Evolutionary conservation across 2,113 vertebrate genomes (phyloP).

Genomic region (Proteles cristata): DNA sequence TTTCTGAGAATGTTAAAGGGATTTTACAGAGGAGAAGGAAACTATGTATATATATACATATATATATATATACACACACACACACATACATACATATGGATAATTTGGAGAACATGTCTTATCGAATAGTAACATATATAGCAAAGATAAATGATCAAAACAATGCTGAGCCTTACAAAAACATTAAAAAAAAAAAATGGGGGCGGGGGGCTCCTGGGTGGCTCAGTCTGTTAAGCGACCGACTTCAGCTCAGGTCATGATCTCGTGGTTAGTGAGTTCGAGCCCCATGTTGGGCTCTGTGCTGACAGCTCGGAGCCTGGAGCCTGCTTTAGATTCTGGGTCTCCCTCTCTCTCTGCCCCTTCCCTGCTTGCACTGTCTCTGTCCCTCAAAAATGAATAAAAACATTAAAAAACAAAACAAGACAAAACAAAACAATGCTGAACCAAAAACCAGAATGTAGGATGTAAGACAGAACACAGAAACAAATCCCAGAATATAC

Average conservation of each 20-base stretch:
- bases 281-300: too few species aligned
- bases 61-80: background rate
- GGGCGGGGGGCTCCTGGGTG: too few species aligned
- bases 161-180: background rate
- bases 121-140: background rate
- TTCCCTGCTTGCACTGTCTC: too few species aligned
- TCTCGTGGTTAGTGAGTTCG: too few species aligned
- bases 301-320: too few species aligned
- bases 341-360: too few species aligned
- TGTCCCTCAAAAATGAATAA: too few species aligned
- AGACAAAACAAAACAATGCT: background rate
- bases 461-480: background rate
- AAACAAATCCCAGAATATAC: background rate
- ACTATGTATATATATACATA: background rate
- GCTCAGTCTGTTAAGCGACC: too few species aligned
- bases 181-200: too few species aligned
- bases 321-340: too few species aligned
- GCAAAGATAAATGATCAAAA: constrained; percentile 35
- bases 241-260: too few species aligned
- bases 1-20: background rate
- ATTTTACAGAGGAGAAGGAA: constrained; percentile 2
- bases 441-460: background rate
- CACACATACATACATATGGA: background rate
- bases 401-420: too few species aligned
- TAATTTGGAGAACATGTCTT: constrained; percentile 22